Evolutionary conservation across 2,888 invertebrate genomes (phyloP).

Genomic region (Helicoverpa assulta): DNA sequence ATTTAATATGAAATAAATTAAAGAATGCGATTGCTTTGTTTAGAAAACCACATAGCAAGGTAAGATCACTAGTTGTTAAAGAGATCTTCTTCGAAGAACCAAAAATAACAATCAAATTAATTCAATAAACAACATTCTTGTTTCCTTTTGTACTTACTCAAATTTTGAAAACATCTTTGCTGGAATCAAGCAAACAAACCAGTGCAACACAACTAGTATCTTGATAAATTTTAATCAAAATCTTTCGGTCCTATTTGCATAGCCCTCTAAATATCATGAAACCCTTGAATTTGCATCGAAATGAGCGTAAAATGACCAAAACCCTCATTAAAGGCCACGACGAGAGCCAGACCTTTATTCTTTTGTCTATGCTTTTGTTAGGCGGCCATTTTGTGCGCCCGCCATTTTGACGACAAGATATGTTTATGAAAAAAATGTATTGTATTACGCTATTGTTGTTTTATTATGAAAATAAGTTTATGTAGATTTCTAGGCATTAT

Average conservation of each 20-base stretch:
- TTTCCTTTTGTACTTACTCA: too few species aligned
- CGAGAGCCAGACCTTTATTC: slow-evolving; percentile 80
- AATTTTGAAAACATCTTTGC: neutral
- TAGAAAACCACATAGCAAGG: too few species aligned
- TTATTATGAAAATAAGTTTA: slow-evolving; percentile 50
- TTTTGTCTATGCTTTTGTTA: slow-evolving; percentile 82
- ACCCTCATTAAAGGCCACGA: slow-evolving; percentile 82
- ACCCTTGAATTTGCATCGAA: slow-evolving; percentile 88
- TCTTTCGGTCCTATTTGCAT: slow-evolving; percentile 85
- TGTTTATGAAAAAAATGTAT: slow-evolving; percentile 76
- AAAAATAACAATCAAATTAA: too few species aligned
- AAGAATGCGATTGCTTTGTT: too few species aligned
- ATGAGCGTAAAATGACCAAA: slow-evolving; percentile 86
- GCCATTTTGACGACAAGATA: slow-evolving; percentile 78
- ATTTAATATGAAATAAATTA: too few species aligned
- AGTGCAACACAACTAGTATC: slow-evolving; percentile 51
- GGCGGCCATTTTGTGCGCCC: slow-evolving; percentile 73
- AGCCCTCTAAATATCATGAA: slow-evolving; percentile 83
- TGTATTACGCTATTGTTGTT: slow-evolving; percentile 60
- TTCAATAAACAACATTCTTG: too few species aligned
- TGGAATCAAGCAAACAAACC: slow-evolving; percentile 31
- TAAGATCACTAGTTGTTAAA: too few species aligned
- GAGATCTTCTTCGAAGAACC: too few species aligned
- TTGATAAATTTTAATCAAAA: slow-evolving; percentile 87
- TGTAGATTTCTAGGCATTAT: slow-evolving; percentile 31